Base-by-base conservation (phyloP, 2,797 vertebrate species). In the Anniella stebbinsi region DNA sequence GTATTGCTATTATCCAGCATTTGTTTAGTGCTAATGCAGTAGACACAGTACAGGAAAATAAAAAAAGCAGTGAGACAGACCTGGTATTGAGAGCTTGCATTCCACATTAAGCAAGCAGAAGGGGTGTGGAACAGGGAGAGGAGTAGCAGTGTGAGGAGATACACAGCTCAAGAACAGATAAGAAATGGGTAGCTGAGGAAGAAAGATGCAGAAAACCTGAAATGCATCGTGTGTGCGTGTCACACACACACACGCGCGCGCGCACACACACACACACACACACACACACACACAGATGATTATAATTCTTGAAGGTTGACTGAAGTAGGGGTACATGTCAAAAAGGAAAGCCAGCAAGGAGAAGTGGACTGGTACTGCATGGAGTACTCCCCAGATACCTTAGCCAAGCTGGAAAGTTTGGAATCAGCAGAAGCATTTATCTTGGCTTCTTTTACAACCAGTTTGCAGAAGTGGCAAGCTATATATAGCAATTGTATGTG, bases 401-500 rank as follows among this genome's bases (percentile, higher is more conserved):
- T 57, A 36, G 78, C 54, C 15, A 57, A 80, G 51, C 78, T 60
- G 78, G n/a, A 80, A 80, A 80, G 51, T 80, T 80, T 80, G n/a
- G 78, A 60, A 57, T 33, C 75, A 48, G 18, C 17, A 60, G 51
- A 60, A 60, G 54, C 54, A 36, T 80, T 80, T 45, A n/a, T 80
- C 54, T 36, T 80, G 78, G 51, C 78, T 51, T 80, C 45, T 45
- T 45, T 45, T 45, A 45, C 45, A 45, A 45, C 45, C 45, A 45
- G 18, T 80, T 80, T 57, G 51, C 54, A 23, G 30, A 57, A 21
- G 9, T 36, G n/a, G 33, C 21, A 57, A 30, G 78, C n/a, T 80
- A 48, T 48, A 78, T 78, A 48, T 30, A 51, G 0, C 30, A 0
- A 0, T 36, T 86, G 7, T 60, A 41, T 18, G 21, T 2, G 41